phyloP scores from a whole-genome alignment of 2,797 vertebrate genomes.

The Carduelis carduelis region DNA sequence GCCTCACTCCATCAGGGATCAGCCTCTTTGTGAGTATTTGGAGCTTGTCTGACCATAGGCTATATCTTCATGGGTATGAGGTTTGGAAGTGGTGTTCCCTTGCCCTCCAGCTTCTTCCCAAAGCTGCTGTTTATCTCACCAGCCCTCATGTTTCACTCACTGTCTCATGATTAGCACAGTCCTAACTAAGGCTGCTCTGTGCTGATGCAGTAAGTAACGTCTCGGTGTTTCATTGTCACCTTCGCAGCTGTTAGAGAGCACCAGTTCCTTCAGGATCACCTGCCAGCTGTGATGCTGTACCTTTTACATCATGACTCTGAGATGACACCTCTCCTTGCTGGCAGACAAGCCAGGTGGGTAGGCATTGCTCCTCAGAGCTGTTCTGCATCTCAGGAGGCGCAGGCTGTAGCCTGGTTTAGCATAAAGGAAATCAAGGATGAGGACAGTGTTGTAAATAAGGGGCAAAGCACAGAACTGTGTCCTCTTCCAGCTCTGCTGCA shows the following conservation, averaged over 20 bases:
- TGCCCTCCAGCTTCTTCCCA: background rate
- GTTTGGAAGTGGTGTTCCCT: background rate
- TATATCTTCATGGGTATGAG: background rate
- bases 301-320: background rate
- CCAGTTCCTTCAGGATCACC: background rate
- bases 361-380: background rate
- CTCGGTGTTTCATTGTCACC: constrained; percentile 28
- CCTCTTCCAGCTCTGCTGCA: background rate
- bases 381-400: background rate
- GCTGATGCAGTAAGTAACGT: background rate
- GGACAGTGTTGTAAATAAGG: background rate
- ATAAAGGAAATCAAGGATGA: background rate
- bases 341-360: constrained; percentile 44
- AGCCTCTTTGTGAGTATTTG: background rate
- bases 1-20: accelerated
- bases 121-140: background rate
- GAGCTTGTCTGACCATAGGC: background rate
- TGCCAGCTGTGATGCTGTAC: constrained; percentile 20
- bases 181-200: background rate
- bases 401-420: background rate
- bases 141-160: background rate
- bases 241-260: constrained; percentile 9
- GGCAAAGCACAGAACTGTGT: background rate
- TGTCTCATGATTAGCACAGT: background rate
- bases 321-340: constrained; percentile 33